phyloP scores from a whole-genome alignment of 2,888 invertebrate genomes.

The Agrilus mali region DNA sequence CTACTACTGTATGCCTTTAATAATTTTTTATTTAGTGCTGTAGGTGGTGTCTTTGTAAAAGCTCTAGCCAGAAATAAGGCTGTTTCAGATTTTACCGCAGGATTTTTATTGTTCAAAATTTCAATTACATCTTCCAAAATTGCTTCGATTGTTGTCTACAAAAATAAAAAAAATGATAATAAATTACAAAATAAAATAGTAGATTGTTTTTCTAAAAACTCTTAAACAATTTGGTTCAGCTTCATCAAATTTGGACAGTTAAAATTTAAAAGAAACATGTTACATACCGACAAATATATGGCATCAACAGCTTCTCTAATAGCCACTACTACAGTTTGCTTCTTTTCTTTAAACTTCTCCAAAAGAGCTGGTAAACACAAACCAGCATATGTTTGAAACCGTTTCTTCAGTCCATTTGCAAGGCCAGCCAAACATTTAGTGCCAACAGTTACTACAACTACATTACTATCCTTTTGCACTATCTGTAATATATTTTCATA shows the following conservation, averaged over 20 bases:
- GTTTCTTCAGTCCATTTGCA: slow-evolving; percentile 75
- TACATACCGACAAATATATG: slow-evolving; percentile 62
- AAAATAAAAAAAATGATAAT: slow-evolving; percentile 10
- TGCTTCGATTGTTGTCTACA: slow-evolving; percentile 66
- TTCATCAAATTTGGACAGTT: too few relatives aligned
- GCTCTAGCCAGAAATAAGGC: slow-evolving; percentile 73
- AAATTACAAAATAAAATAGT: too few relatives aligned
- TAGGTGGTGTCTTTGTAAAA: slow-evolving; percentile 68
- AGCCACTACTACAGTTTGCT: slow-evolving; percentile 74
- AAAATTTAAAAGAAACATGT: background rate
- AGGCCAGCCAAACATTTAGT: slow-evolving; percentile 72
- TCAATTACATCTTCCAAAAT: slow-evolving; percentile 78
- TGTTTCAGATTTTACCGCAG: slow-evolving; percentile 78
- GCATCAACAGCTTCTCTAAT: slow-evolving; percentile 86
- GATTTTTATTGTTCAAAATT: slow-evolving; percentile 84
- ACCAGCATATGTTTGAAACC: slow-evolving; percentile 73
- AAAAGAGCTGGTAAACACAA: slow-evolving; percentile 65
- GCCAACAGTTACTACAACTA: slow-evolving; percentile 79
- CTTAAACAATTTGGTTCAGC: too few relatives aligned
- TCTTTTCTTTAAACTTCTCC: slow-evolving; percentile 98
- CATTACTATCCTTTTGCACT: slow-evolving; percentile 89
- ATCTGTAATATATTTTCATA: slow-evolving; percentile 41
- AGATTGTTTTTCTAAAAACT: too few relatives aligned
- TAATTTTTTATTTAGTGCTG: slow-evolving; percentile 77
- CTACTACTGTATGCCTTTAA: slow-evolving; percentile 69